Conservation (phyloP, 2,113 vertebrate species). For the Passer domesticus region DNA sequence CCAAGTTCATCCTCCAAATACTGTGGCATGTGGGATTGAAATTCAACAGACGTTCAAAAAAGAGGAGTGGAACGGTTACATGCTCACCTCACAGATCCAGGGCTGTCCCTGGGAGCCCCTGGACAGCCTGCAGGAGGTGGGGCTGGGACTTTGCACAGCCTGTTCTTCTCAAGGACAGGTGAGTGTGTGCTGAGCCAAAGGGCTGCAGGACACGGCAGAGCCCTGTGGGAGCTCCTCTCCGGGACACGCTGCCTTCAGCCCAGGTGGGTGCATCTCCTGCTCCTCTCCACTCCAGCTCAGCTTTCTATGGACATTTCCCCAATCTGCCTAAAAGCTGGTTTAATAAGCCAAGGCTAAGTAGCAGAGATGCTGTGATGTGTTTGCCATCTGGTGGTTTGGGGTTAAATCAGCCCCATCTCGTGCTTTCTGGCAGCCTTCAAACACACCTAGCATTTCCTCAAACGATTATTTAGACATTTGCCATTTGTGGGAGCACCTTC, state of each 20-base stretch:
- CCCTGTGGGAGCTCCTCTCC: not conserved
- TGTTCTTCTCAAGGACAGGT: fast-evolving
- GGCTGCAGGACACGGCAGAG: not conserved
- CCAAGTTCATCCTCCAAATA: not conserved
- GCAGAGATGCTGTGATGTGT: not conserved
- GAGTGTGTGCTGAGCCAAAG: not conserved
- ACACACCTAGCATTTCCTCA: not conserved
- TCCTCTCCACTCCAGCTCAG: not conserved
- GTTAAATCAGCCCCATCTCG: fast-evolving
- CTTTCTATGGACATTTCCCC: not conserved
- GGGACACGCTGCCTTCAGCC: not conserved
- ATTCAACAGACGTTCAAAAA: not conserved
- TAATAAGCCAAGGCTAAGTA: not conserved
- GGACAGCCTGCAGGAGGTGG: not conserved
- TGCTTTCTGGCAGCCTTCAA: not conserved
- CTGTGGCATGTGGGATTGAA: fast-evolving
- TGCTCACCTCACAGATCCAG: not conserved
- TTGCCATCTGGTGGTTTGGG: not conserved
- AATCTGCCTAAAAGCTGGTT: not conserved
- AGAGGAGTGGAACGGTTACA: fast-evolving
- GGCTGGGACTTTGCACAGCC: not conserved
- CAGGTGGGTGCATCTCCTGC: not conserved
- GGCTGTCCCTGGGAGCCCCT: not conserved
- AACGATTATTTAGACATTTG: not conserved
- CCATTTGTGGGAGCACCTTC: not conserved